A percentile compares a stretch with the other conserved stretches of the same genome.
These are phyloP conservation scores for Probosciger aterrimus DNA, from an alignment of 2,113 vertebrate species.

Conservation along the genomic window DNA sequence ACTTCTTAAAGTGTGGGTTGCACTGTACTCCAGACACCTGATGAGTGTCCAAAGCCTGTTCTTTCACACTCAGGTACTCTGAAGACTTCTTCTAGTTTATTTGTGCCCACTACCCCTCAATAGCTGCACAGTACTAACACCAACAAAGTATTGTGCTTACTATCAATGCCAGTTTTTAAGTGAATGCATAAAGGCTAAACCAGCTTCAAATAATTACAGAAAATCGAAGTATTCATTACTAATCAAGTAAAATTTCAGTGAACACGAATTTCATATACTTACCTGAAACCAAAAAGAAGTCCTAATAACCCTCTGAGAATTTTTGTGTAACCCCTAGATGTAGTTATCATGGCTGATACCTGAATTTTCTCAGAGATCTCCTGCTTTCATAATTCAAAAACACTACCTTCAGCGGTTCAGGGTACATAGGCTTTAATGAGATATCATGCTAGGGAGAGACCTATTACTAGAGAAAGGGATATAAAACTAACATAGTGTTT, in stretches of 20 bases:
- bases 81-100: not conserved
- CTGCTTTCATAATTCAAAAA: not conserved
- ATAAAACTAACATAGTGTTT: not conserved
- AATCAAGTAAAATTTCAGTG: not conserved
- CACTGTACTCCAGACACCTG: not conserved
- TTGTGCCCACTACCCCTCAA: not conserved
- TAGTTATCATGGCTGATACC: not conserved
- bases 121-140: not conserved
- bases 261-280: not conserved
- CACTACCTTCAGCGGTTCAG: not conserved
- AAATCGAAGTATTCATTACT: not conserved
- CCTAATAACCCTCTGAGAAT: not conserved
- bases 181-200: not conserved
- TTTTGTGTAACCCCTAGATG: not conserved
- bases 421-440: not conserved
- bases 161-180: not conserved
- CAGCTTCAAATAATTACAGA: not conserved
- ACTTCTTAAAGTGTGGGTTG: not conserved
- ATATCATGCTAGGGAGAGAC: not conserved
- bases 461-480: not conserved
- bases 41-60: not conserved
- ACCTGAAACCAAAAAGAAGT: slow-evolving; percentile 3
- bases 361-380: not conserved
- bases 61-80: not conserved
- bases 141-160: not conserved